Base-by-base conservation (phyloP, 2,113 vertebrate species). In the Stictonetta naevosa region DNA sequence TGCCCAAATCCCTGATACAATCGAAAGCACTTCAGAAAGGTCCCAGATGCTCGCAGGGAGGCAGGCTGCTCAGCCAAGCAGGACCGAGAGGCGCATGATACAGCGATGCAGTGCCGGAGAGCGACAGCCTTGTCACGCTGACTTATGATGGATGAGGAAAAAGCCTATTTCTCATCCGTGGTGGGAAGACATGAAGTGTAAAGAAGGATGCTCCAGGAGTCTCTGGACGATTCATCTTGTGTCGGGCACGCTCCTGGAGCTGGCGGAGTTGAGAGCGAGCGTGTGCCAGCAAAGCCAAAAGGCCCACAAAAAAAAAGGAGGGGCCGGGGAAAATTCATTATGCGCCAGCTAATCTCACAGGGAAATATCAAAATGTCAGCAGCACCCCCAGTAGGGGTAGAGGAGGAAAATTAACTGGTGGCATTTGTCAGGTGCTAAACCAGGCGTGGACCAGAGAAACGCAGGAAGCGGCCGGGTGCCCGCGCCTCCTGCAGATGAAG, bases 141-240 rank as follows among this genome's bases (percentile, higher is more conserved):
- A 97, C 97, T 96, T 95, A 96, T 97, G 98, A 98, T 97, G 97
- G 98, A 98, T 98, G 98, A 97, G 97, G 95, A 55, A 73, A 96
- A 96, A 97, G 96, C 88, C 97, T n/a, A 97, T 98, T 97, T 97
- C 96, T 98, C 97, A 92, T 96, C 94, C 44, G n/a, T 25, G 52
- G 83, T 44, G 83, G 95, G 93, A 85, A 94, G 97, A 97, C 82
- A 96, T 86, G 96, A 92, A 96, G 97, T 97, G 96, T 97, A 97
- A 98, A 98, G 97, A 98, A 97, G 92, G 97, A 97, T 97, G 96
- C 93, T 17, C 83, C 77, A 1, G 36, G 95, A 93, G 86, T 93
- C 98, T 96, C 97, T 26, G 87, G 95, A 91, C 68, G 59, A 98
- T 98, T 92, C 92, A 84, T 98, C 97, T 97, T 94, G 93, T 44